Conservation (phyloP, 2,113 vertebrate genomes). For the Hucho hucho region DNA sequence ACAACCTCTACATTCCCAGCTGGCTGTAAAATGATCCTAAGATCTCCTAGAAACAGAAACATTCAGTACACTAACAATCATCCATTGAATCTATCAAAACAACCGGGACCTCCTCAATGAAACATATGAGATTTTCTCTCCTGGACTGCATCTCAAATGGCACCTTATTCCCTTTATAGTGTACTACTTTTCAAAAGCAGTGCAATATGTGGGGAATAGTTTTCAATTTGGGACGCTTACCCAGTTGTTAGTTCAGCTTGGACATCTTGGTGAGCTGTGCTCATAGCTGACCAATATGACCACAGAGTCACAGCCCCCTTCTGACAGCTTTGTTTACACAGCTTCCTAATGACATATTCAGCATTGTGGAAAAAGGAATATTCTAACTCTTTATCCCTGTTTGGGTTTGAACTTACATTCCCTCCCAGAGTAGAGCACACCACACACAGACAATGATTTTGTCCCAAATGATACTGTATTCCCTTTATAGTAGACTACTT, state of each 20-base stretch:
- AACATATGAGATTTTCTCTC: conserved; percentile 2
- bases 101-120: conserved; percentile 35
- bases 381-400: conserved; percentile 2
- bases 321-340: conserved; percentile 40
- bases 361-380: not conserved
- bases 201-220: not conserved
- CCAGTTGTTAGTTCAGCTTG: conserved; percentile 46
- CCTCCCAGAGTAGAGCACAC: too few species aligned
- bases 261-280: conserved; percentile 9
- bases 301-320: conserved; percentile 21
- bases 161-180: too few species aligned
- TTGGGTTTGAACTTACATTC: not conserved
- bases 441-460: too few species aligned
- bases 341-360: conserved; percentile 33
- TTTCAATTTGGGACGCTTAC: too few species aligned
- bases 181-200: too few species aligned
- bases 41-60: conserved; percentile 39
- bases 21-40: conserved; percentile 5
- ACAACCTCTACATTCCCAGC: conserved; percentile 1
- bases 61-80: conserved; percentile 42
- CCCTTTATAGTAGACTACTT: too few species aligned
- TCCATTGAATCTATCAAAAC: conserved; percentile 18
- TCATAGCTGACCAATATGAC: conserved; percentile 11
- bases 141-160: not conserved
- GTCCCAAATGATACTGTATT: too few species aligned